These are phyloP conservation scores for Drosophila dunni DNA, from an alignment of 1,140 invertebrate genomes.

Conservation along the genomic window DNA sequence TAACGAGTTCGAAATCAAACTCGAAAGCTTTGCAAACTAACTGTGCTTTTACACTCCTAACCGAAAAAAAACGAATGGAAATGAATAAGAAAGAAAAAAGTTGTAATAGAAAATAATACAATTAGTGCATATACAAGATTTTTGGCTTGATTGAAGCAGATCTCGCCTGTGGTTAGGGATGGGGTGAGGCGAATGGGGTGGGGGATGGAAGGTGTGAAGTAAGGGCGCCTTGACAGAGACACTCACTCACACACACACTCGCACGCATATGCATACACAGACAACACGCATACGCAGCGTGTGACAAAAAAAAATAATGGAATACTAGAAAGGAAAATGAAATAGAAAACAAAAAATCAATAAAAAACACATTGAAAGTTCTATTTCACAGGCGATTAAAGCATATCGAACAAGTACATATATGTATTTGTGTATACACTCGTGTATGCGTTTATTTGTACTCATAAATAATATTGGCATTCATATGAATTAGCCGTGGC, in stretches of 20 bases:
- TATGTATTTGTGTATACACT: background rate
- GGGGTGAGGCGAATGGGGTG: background rate
- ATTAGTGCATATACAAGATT: slow-evolving; percentile 43
- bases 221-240: slow-evolving; percentile 36
- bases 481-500: slow-evolving; percentile 30
- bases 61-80: background rate
- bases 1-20: slow-evolving; percentile 29
- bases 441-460: slow-evolving; percentile 26
- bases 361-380: slow-evolving; percentile 21
- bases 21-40: slow-evolving; percentile 33
- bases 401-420: slow-evolving; percentile 23
- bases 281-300: slow-evolving; percentile 53
- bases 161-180: background rate
- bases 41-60: slow-evolving; percentile 45
- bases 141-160: slow-evolving; percentile 31
- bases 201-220: slow-evolving; percentile 21
- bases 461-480: slow-evolving; percentile 49
- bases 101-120: slow-evolving; percentile 51
- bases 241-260: slow-evolving; percentile 28
- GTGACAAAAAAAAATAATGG: slow-evolving; percentile 25
- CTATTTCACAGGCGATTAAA: slow-evolving; percentile 27
- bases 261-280: slow-evolving; percentile 28
- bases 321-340: slow-evolving; percentile 4
- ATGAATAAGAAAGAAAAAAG: slow-evolving; percentile 24
- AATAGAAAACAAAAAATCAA: slow-evolving; percentile 54